Evolutionary conservation across 2,113 vertebrate species (phyloP).

Genomic region (Telmatochromis sp.): DNA sequence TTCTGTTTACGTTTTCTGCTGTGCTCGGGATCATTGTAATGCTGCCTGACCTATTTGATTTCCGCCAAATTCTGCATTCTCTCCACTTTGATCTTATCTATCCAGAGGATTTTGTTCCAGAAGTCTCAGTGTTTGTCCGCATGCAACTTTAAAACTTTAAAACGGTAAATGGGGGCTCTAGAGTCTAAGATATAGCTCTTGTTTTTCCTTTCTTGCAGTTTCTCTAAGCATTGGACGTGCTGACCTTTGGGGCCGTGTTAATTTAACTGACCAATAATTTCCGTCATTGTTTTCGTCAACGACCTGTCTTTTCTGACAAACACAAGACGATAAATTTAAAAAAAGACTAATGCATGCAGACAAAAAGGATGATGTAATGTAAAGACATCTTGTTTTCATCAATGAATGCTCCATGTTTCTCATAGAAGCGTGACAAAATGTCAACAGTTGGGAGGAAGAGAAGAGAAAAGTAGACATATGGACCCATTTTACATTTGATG

Average conservation of each 20-base stretch:
- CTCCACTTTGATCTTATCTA: not conserved
- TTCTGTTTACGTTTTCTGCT: not conserved
- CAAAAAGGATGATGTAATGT: not conserved
- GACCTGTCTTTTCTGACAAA: not conserved
- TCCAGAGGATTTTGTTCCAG: not conserved
- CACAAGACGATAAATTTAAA: fast-evolving
- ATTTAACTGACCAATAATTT: not conserved
- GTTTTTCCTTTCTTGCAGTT: not conserved
- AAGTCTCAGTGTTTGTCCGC: not conserved
- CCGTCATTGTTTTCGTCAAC: not conserved
- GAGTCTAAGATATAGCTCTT: not conserved
- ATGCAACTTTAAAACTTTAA: not conserved
- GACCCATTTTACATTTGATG: not conserved
- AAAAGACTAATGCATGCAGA: not conserved
- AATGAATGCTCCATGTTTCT: not conserved
- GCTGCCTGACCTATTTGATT: not conserved
- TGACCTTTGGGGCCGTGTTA: not conserved
- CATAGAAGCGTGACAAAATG: not conserved
- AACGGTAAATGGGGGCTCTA: not conserved
- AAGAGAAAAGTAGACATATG: not conserved
- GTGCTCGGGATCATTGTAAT: not conserved
- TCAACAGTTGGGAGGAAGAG: not conserved
- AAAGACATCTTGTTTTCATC: not conserved
- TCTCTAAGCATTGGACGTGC: not conserved
- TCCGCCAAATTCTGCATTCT: not conserved